Evolutionary conservation across 1,140 invertebrate species (phyloP).

Genomic region (Aricia agestis): DNA sequence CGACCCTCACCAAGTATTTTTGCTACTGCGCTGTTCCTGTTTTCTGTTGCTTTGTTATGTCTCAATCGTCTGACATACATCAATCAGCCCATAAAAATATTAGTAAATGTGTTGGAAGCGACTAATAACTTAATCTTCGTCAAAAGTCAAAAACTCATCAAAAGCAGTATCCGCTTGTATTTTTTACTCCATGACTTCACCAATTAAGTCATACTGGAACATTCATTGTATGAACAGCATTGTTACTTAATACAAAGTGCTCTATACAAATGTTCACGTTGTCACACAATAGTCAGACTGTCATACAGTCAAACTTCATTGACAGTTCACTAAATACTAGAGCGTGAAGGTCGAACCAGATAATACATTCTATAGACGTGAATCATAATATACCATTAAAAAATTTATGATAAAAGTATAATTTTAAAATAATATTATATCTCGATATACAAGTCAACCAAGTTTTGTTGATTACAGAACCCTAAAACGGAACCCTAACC

Average conservation of each 20-base stretch:
- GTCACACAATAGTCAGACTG: neutral
- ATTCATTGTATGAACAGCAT: neutral
- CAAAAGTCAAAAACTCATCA: neutral
- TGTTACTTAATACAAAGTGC: neutral
- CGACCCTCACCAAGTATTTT: too few species aligned
- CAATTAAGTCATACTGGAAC: neutral
- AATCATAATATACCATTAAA: neutral
- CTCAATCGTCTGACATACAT: too few species aligned
- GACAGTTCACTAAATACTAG: neutral
- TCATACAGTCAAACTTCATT: neutral
- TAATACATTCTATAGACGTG: neutral
- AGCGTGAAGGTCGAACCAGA: neutral
- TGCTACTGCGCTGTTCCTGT: too few species aligned
- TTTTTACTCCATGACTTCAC: neutral
- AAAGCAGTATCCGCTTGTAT: neutral
- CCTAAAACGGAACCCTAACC: too few species aligned
- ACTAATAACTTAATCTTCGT: too few species aligned
- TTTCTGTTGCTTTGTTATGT: too few species aligned
- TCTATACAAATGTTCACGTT: neutral
- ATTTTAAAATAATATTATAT: too few species aligned
- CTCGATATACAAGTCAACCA: too few species aligned
- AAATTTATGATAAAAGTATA: too few species aligned
- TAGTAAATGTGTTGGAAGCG: too few species aligned
- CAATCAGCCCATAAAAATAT: too few species aligned
- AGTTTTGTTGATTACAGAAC: too few species aligned